Evolutionary conservation across 2,888 invertebrate genomes (phyloP), one percentile per base, ranked within the genome.

Genomic region (Horisme vitalbata): DNA sequence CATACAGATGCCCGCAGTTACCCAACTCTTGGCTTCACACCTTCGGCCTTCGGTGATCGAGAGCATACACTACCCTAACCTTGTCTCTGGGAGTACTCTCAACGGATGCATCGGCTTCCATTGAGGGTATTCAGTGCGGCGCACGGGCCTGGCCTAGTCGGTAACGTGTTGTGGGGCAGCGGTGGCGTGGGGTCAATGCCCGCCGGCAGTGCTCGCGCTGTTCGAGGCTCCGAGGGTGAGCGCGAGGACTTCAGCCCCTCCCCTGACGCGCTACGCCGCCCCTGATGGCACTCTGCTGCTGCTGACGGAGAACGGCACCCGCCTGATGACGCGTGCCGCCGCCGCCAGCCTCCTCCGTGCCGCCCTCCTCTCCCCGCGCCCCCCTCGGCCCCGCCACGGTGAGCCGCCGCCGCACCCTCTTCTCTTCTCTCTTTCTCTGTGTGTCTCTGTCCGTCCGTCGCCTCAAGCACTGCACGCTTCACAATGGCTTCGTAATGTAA

Each of bases 261-360:
- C 91, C 56, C 82, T 92, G 77, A 92, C 91, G 68, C 90, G 91
- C 75, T 91, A 92, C 87, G 90, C 91, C 63, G 90, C 91, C 65
- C 88, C 91, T 56, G 91, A 91, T 68, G 91, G 92, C 80, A 90
- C 91, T 74, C 90, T 92, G 83, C 90, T 92, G 77, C 91, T 91
- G 76, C 91, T 92, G 84, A 91, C 92, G 79, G 92, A 91, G 81
- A 91, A 92, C 73, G 92, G 92, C 83, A 92, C 91, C 73, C 82
- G 92, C 68, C 87, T 88, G 84, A 84, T 90, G 84, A 90, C 90
- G 35, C 83, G 89, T 63, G 85, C 88, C 61, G 90, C 87, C 58
- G 89, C 89, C 70, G 89, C 88, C 67, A 89, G 89, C 75, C 79
- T 90, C 65, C 89, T 90, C 71, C 88, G 87, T 71, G 89, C 84